phyloP scores from a whole-genome alignment of 2,797 vertebrate species.

The Adelosebastes latens region DNA sequence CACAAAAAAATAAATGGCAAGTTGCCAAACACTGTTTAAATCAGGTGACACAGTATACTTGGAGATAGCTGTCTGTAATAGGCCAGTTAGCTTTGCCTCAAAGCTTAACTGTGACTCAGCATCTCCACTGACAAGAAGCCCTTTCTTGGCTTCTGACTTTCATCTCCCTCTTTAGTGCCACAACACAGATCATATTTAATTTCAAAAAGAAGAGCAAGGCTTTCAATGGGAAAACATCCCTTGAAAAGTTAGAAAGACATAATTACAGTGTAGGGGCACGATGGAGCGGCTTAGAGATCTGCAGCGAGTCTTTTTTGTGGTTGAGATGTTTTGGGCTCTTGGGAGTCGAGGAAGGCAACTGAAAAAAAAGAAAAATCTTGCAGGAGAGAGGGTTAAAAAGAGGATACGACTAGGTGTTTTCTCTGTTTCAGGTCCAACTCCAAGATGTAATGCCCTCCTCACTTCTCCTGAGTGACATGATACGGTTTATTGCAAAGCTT shows the following conservation, averaged over 20 bases:
- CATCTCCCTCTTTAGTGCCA: constrained; percentile 63
- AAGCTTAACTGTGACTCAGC: not conserved
- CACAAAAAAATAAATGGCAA: not conserved
- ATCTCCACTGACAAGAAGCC: constrained; percentile 17
- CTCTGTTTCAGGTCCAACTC: not conserved
- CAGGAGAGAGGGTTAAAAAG: not conserved
- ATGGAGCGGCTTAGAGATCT: constrained; percentile 52
- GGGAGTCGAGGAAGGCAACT: constrained; percentile 13
- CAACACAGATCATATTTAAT: constrained; percentile 67
- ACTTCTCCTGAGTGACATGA: not conserved
- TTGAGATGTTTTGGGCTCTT: constrained; percentile 31
- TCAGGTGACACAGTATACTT: not conserved
- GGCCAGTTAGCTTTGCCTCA: not conserved
- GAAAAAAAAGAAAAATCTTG: constrained; percentile 16
- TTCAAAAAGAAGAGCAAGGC: constrained; percentile 67
- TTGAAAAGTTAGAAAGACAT: constrained; percentile 63
- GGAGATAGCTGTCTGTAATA: not conserved
- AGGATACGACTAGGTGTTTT: not conserved
- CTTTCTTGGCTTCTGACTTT: constrained; percentile 63
- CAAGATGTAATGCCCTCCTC: not conserved
- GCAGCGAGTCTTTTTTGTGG: constrained; percentile 56
- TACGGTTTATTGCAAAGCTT: constrained; percentile 7
- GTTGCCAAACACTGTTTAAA: not conserved
- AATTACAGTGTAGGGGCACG: constrained; percentile 69
- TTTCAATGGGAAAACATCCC: constrained; percentile 69